phyloP scores from a whole-genome alignment of 2,888 invertebrate species.

The Parasteatoda lunata region DNA sequence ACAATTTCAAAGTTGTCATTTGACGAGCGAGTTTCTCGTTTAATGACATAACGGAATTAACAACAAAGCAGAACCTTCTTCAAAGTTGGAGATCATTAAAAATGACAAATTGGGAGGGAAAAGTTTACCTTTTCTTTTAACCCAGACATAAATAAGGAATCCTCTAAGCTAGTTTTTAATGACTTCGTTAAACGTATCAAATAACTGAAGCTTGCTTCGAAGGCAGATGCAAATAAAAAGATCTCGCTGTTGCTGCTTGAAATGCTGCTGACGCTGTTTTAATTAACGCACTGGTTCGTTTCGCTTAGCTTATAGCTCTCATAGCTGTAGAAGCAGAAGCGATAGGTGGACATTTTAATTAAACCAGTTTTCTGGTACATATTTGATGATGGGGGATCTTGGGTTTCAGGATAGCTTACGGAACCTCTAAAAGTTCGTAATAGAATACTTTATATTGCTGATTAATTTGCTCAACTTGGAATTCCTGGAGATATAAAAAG shows the following conservation, averaged over 20 bases:
- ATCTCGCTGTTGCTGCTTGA: conserved; percentile 6
- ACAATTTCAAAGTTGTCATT: conserved; percentile 48
- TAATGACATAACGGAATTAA: conserved; percentile 62
- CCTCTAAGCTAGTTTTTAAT: conserved; percentile 49
- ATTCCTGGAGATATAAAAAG: conserved; percentile 20
- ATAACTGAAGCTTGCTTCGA: conserved; percentile 33
- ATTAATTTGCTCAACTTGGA: conserved; percentile 56
- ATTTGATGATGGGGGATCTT: conserved; percentile 56
- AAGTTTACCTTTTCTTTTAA: conserved; percentile 59
- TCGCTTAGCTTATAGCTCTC: conserved; percentile 10
- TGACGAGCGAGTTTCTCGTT: conserved; percentile 43
- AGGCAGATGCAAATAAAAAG: conserved; percentile 58
- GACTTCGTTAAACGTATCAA: conserved; percentile 59
- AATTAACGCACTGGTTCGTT: conserved; percentile 62
- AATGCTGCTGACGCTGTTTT: conserved; percentile 44
- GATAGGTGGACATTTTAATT: conserved; percentile 65
- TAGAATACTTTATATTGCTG: conserved; percentile 64
- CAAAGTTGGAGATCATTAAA: conserved; percentile 50
- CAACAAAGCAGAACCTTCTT: conserved; percentile 42
- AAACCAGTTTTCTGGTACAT: conserved; percentile 62
- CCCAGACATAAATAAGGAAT: conserved; percentile 56
- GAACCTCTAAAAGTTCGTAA: conserved; percentile 55
- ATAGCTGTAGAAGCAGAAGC: not conserved
- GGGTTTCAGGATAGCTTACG: conserved; percentile 46
- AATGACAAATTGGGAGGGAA: conserved; percentile 62